phyloP scores from a whole-genome alignment of 2,888 invertebrate genomes.

The Chymomyza procnemis region DNA sequence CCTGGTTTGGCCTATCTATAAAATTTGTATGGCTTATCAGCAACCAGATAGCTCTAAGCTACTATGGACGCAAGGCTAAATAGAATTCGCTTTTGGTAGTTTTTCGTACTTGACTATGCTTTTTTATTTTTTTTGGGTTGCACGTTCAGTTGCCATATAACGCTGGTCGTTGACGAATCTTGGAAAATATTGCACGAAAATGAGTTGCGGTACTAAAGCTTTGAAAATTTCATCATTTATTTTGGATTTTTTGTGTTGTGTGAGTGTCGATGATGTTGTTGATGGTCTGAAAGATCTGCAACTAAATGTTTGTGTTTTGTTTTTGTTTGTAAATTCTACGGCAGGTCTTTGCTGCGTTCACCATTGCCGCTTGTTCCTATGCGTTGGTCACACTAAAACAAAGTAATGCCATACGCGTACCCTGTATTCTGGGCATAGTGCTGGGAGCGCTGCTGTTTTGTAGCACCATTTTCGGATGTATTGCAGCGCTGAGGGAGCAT shows the following conservation, averaged over 20 bases:
- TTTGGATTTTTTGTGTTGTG: conserved; percentile 71
- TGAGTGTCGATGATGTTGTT: conserved; percentile 43
- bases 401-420: conserved; percentile 60
- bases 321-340: neutral
- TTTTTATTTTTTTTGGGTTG: conserved; percentile 4
- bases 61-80: conserved; percentile 29
- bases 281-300: neutral
- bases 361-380: conserved; percentile 62
- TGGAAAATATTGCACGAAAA: conserved; percentile 31
- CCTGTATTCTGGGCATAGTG: conserved; percentile 67
- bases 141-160: conserved; percentile 40
- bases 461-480: conserved; percentile 64
- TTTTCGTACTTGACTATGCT: neutral
- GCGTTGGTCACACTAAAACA: conserved; percentile 52
- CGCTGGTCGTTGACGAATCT: conserved; percentile 23
- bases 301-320: neutral
- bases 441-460: conserved; percentile 58
- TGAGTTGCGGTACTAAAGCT: conserved; percentile 66
- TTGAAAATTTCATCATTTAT: conserved; percentile 66
- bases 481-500: conserved; percentile 54
- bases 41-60: conserved; percentile 45
- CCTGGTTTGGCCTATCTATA: conserved; percentile 41
- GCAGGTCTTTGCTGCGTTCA: conserved; percentile 60
- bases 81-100: conserved; percentile 19
- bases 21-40: conserved; percentile 12